Base-by-base conservation (phyloP, 2,888 invertebrate species). In the Drosophila melanosoma region DNA sequence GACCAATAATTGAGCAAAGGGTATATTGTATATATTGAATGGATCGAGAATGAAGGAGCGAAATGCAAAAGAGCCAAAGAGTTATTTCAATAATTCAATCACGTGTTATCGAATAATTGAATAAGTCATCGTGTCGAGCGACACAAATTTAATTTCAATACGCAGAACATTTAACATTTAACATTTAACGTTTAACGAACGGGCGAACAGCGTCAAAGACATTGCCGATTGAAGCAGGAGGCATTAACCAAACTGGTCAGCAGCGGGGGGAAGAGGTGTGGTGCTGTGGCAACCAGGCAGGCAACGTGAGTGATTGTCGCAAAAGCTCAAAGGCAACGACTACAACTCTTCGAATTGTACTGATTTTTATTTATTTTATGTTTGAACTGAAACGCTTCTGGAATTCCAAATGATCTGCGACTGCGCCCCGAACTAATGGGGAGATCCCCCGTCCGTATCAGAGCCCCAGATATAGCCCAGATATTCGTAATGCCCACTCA, bases 351-450 rank as follows among this genome's bases (percentile, higher is more conserved):
- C 89, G 89, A 87, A 89, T 89, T 87, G 89, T 87, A 89, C 87
- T 87, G 89, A 87, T 89, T 87, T 87, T 87, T 87, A 87, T 87
- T 90, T 91, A 90, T 90, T 91, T 91, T 89, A 91, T 91, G 91
- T 90, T 89, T 83, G 81, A 89, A 90, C 82, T 76, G 79, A 91
- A 90, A 91, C 91, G 91, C 74, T 83, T 70, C 74, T 81, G 86
- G 91, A 91, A 91, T 91, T 79, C 75, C 81, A 87, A 87, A 82
- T 85, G 61, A 78, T 78, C 82, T 69, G 51, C 79, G 68, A 79
- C 82, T 83, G 79, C 78, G 78, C 82, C 81, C 78, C 74, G 62
- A 26, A 65, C 58, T 76, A 61, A 76, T 79, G 70, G 71, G 68
- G 35, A 54, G 54, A 61, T 26, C 26, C 63, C 56, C 74, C 63